Conservation (phyloP, 2,113 vertebrate genomes). For the Coptodon bakossiorum region DNA sequence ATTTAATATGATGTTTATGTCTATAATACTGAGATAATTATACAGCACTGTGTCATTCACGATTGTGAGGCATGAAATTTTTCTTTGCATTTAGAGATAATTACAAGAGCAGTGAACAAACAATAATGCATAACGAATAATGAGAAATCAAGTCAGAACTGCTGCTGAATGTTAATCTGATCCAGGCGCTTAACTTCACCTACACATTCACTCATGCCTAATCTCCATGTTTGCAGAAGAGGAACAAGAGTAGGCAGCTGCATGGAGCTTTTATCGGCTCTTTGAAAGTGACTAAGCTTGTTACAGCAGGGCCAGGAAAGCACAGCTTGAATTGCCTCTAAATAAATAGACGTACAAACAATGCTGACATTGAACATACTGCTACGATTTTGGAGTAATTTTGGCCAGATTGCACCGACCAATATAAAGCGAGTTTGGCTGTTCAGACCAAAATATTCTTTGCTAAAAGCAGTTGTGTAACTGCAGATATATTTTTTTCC, state of each 20-base stretch:
- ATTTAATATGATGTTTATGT: neutral
- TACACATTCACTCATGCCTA: neutral
- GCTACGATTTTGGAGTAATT: neutral
- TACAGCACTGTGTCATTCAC: neutral
- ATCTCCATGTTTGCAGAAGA: conserved; percentile 1
- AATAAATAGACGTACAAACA: neutral
- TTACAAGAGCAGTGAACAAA: neutral
- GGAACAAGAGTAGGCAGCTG: conserved; percentile 7
- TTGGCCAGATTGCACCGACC: neutral
- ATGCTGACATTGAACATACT: neutral
- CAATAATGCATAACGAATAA: neutral
- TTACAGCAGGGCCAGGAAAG: neutral
- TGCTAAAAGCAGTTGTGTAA: neutral
- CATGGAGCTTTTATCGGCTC: neutral
- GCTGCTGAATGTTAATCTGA: conserved; percentile 14
- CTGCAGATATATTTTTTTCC: neutral
- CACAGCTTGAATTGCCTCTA: neutral
- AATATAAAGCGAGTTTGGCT: neutral
- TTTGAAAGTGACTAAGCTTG: neutral
- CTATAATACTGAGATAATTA: conserved; percentile 5
- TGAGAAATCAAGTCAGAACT: neutral
- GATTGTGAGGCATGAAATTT: neutral
- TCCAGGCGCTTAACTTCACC: conserved; percentile 17
- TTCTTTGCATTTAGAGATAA: neutral
- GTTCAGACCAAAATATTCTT: neutral